These are phyloP conservation scores for Acleris holmiana DNA, from an alignment of 2,888 invertebrate genomes.

Conservation along the genomic window DNA sequence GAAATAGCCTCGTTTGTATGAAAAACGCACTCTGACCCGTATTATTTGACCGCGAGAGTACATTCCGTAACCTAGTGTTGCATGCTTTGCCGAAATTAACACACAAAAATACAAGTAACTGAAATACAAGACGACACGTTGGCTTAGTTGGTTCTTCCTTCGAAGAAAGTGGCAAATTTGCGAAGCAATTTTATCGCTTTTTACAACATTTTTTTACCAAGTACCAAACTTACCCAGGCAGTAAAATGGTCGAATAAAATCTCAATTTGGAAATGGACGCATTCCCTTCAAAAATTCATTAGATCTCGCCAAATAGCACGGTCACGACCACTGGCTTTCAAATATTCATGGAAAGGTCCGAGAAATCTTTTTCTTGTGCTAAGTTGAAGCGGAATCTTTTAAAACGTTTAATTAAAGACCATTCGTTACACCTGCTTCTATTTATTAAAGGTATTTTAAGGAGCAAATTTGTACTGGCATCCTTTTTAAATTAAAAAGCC, in stretches of 20 bases:
- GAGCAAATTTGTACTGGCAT: background rate
- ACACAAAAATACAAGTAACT: too few species aligned
- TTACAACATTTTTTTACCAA: too few species aligned
- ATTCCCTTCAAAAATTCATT: conserved; percentile 24
- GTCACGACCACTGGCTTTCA: conserved; percentile 18
- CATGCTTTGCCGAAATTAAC: too few species aligned
- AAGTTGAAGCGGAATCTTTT: conserved; percentile 14
- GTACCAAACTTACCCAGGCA: too few species aligned
- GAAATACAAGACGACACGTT: too few species aligned
- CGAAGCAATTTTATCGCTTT: too few species aligned
- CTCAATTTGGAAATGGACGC: conserved; percentile 13
- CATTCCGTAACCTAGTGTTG: too few species aligned
- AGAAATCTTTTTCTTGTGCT: conserved; percentile 13
- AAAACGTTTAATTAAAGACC: conserved; percentile 19
- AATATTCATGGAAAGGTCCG: conserved; percentile 31
- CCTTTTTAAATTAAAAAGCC: background rate
- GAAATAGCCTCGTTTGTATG: too few species aligned
- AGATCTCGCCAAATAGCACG: conserved; percentile 25
- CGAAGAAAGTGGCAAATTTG: too few species aligned
- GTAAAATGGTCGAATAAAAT: conserved; percentile 5
- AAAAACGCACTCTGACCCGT: too few species aligned
- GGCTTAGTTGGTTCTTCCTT: too few species aligned
- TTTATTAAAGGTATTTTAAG: conserved; percentile 25
- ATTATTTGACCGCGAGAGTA: too few species aligned
- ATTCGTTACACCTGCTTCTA: conserved; percentile 26